phyloP scores from a whole-genome alignment of 2,888 invertebrate species.

The Eumerus sabulonum region DNA sequence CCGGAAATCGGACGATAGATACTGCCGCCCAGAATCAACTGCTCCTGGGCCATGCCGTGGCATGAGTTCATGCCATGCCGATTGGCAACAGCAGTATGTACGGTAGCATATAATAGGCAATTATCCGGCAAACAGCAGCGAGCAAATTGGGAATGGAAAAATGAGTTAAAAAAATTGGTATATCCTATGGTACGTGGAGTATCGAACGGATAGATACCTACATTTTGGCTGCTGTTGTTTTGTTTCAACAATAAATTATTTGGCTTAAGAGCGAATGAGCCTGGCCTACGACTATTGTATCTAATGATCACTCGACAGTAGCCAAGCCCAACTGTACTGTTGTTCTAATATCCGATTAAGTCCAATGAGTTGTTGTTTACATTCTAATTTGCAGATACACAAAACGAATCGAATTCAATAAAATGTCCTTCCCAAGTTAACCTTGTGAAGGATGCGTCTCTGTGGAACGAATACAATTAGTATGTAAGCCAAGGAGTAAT shows the following conservation, averaged over 20 bases:
- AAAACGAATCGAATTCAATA: slow-evolving; percentile 5
- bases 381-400: slow-evolving; percentile 21
- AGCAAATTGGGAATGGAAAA: too few species aligned
- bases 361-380: slow-evolving; percentile 26
- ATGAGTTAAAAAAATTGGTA: too few species aligned
- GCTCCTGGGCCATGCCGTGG: too few species aligned
- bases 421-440: background rate
- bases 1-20: too few species aligned
- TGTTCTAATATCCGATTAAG: slow-evolving; percentile 36
- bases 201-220: background rate
- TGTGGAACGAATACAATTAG: too few species aligned
- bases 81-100: background rate
- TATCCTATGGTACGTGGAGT: too few species aligned
- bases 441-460: background rate
- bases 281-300: background rate
- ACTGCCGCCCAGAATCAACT: too few species aligned
- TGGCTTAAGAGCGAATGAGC: slow-evolving; percentile 10
- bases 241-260: slow-evolving; percentile 13
- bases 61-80: too few species aligned
- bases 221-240: slow-evolving; percentile 27
- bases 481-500: too few species aligned
- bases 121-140: too few species aligned
- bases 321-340: slow-evolving; percentile 43
- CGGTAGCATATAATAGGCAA: too few species aligned
- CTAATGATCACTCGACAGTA: background rate